Conservation (phyloP, 2,113 vertebrate genomes). For the cat (Felis catus) region F.catus_Fca126_mat1.0 CM031416.1:139407501-139408000, state of each 20-base stretch:
- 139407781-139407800: neutral
- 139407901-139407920: neutral
- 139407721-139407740: neutral
- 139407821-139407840: neutral
- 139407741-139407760: neutral
- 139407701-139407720: constrained; percentile 11
- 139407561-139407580: constrained; percentile 28
- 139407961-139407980: neutral
- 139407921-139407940: neutral
- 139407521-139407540: neutral
- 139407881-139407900: neutral
- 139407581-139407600: neutral
- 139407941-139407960: neutral
- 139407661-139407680: constrained; percentile 28
- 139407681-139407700: neutral
- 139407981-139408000: neutral
- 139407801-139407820: neutral
- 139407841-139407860: neutral
- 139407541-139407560: neutral
- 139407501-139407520: neutral
- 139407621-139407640: neutral
- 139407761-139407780: neutral
- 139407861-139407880: neutral
- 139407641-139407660: constrained; percentile 33
- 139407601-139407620: neutral